phyloP scores from a whole-genome alignment of 1,140 invertebrate species.

The Notospermus geniculatus region DNA sequence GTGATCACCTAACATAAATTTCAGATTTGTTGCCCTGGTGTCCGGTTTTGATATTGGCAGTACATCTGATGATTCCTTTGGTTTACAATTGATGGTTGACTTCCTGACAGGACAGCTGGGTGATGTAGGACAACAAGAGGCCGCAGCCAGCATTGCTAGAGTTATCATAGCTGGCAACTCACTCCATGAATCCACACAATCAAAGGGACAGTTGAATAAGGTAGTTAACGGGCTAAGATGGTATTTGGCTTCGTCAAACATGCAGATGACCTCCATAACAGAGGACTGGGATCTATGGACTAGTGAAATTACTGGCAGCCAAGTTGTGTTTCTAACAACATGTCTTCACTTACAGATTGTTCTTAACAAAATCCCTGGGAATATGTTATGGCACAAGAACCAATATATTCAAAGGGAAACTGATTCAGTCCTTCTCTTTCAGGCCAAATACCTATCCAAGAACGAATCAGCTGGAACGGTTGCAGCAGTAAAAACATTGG shows the following conservation, averaged over 20 bases:
- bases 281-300: too few species aligned
- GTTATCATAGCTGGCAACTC: constrained; percentile 77
- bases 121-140: constrained; percentile 60
- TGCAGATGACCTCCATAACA: too few species aligned
- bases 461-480: constrained; percentile 56
- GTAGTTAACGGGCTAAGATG: too few species aligned
- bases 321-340: too few species aligned
- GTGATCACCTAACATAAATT: constrained; percentile 19
- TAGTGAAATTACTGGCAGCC: too few species aligned
- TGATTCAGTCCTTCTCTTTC: constrained; percentile 10
- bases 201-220: constrained; percentile 48
- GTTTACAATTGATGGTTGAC: constrained; percentile 74
- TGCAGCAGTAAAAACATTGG: constrained; percentile 66
- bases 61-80: constrained; percentile 57
- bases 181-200: constrained; percentile 50
- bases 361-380: background rate
- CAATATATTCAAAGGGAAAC: background rate
- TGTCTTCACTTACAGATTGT: too few species aligned
- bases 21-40: constrained; percentile 71
- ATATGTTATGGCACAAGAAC: background rate
- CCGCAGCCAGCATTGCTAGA: constrained; percentile 67
- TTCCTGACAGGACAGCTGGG: constrained; percentile 68
- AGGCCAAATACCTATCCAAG: constrained; percentile 59
- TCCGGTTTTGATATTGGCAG: constrained; percentile 79
- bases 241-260: too few species aligned